Evolutionary conservation across 2,113 vertebrate genomes (phyloP).

Genomic region (Syngnathus scovelli): DNA sequence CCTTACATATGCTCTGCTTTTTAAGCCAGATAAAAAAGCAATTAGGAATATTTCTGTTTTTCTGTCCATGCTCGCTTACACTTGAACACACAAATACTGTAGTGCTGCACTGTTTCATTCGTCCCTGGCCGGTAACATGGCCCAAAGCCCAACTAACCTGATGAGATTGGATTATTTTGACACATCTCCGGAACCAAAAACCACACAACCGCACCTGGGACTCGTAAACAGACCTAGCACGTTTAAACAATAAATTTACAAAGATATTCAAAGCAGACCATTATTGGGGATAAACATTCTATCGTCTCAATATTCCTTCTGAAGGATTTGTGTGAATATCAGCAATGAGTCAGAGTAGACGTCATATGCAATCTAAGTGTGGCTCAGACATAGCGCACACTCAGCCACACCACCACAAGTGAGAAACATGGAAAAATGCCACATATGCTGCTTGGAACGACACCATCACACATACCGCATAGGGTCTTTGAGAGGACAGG

Average conservation of each 20-base stretch:
- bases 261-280: background rate
- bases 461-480: background rate
- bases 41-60: background rate
- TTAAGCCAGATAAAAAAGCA: background rate
- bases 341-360: conserved; percentile 20
- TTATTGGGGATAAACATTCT: background rate
- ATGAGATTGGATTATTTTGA: background rate
- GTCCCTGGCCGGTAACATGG: background rate
- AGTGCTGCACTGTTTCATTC: background rate
- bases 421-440: conserved; percentile 9
- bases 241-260: background rate
- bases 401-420: conserved; percentile 8
- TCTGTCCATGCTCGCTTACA: background rate
- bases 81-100: background rate
- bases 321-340: conserved; percentile 6
- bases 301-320: too few relatives aligned
- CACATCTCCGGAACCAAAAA: background rate
- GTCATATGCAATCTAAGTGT: background rate
- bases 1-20: background rate
- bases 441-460: background rate
- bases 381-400: background rate
- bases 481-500: background rate
- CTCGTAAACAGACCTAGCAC: background rate
- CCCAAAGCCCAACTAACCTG: background rate
- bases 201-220: background rate